phyloP scores from a whole-genome alignment of 2,888 invertebrate species.

The Pandemis heparana region DNA sequence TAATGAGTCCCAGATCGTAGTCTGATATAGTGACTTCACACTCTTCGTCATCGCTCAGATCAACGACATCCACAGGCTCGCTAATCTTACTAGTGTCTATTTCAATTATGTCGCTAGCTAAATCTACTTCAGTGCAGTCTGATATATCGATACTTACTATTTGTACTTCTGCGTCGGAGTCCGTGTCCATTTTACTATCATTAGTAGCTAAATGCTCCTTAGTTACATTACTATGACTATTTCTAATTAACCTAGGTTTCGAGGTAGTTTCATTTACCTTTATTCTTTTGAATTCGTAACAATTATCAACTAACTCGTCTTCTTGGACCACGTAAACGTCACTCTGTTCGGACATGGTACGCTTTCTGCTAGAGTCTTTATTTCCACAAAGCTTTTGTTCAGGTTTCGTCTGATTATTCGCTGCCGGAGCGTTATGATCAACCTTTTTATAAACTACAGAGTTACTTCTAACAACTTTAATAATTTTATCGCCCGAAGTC shows the following conservation, averaged over 20 bases:
- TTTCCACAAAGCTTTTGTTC: slow-evolving; percentile 57
- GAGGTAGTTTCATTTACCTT: slow-evolving; percentile 66
- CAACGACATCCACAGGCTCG: slow-evolving; percentile 70
- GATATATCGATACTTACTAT: slow-evolving; percentile 68
- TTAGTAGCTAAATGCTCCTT: slow-evolving; percentile 53
- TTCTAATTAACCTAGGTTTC: slow-evolving; percentile 74
- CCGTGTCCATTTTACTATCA: slow-evolving; percentile 59
- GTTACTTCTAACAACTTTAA: slow-evolving; percentile 79
- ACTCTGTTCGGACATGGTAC: slow-evolving; percentile 73
- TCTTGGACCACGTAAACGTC: slow-evolving; percentile 71
- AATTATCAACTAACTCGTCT: slow-evolving; percentile 74
- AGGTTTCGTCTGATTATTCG: slow-evolving; percentile 54
- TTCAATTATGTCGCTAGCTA: slow-evolving; percentile 68
- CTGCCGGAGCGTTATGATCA: slow-evolving; percentile 58
- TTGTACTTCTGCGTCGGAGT: slow-evolving; percentile 78
- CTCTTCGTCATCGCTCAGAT: slow-evolving; percentile 75
- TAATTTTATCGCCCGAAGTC: slow-evolving; percentile 75
- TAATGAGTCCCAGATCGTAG: slow-evolving; percentile 64
- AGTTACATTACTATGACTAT: slow-evolving; percentile 59
- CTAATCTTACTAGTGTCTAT: slow-evolving; percentile 62
- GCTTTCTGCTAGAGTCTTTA: slow-evolving; percentile 62
- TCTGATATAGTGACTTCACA: slow-evolving; percentile 61
- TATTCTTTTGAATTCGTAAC: slow-evolving; percentile 75
- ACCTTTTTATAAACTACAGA: slow-evolving; percentile 79
- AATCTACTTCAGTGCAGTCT: slow-evolving; percentile 58